A percentile compares a stretch with the other conserved stretches of the same genome.
Evolutionary conservation across 2,888 invertebrate species (phyloP).

Genomic region (Lasioglossum morio): DNA sequence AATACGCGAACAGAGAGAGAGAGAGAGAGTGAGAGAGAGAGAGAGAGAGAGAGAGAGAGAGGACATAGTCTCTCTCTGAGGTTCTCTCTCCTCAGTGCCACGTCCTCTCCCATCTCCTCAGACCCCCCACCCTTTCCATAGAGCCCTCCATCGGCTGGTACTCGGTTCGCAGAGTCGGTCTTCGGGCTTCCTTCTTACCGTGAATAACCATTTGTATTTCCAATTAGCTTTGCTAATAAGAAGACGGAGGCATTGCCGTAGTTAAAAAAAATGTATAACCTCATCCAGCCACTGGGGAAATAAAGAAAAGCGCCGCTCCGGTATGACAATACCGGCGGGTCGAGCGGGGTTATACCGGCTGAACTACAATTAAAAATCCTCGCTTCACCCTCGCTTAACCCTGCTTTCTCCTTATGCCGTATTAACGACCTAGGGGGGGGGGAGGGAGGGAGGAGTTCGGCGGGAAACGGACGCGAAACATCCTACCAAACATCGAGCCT

Average conservation of each 20-base stretch:
- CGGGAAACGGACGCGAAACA: slow-evolving; percentile 62
- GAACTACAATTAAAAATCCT: slow-evolving; percentile 83
- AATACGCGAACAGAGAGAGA: slow-evolving; percentile 74
- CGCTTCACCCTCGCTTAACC: slow-evolving; percentile 80
- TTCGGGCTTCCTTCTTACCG: slow-evolving; percentile 79
- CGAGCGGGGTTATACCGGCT: slow-evolving; percentile 79
- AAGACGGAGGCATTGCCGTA: slow-evolving; percentile 83
- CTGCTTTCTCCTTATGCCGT: slow-evolving; percentile 76
- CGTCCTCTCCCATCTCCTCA: slow-evolving; percentile 32
- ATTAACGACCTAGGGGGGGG: slow-evolving; percentile 80
- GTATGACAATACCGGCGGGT: slow-evolving; percentile 82
- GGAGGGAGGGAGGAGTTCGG: slow-evolving; percentile 19
- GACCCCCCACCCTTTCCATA: slow-evolving; percentile 30
- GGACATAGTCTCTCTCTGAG: slow-evolving; percentile 48
- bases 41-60: slow-evolving; percentile 43
- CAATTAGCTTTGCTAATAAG: slow-evolving; percentile 85
- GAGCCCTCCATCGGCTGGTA: slow-evolving; percentile 56
- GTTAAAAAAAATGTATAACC: slow-evolving; percentile 84
- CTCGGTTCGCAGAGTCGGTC: slow-evolving; percentile 67
- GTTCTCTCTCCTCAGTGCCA: slow-evolving; percentile 26
- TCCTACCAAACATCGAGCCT: slow-evolving; percentile 72
- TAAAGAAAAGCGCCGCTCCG: slow-evolving; percentile 83
- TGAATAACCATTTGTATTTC: slow-evolving; percentile 85
- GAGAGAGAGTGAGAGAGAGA: slow-evolving; percentile 59
- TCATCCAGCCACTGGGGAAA: slow-evolving; percentile 85